phyloP scores from a whole-genome alignment of 2,113 vertebrate genomes.

The Nanorana parkeri region DNA sequence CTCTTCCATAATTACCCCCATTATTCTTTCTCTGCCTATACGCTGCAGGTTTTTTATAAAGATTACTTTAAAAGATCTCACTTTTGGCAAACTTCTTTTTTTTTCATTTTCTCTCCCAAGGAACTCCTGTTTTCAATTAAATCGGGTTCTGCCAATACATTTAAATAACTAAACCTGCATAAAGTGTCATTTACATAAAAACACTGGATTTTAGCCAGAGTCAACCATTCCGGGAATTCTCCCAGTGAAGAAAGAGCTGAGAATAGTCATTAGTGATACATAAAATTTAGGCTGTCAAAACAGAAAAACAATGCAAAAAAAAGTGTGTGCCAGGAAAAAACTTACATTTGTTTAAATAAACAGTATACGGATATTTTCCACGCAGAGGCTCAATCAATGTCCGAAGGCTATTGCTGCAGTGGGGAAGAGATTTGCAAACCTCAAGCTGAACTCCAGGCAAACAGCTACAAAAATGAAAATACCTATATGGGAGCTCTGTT shows the following conservation, averaged over 20 bases:
- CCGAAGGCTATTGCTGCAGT: too few relatives aligned
- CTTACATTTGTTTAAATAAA: too few relatives aligned
- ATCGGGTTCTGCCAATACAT: neutral
- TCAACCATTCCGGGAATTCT: neutral
- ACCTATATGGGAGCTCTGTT: too few relatives aligned
- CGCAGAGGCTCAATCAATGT: too few relatives aligned
- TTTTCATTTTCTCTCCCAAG: neutral
- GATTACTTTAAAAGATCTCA: too few relatives aligned
- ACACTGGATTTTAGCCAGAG: neutral
- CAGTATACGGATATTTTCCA: too few relatives aligned
- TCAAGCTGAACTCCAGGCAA: too few relatives aligned
- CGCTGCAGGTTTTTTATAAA: too few relatives aligned
- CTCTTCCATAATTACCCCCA: too few relatives aligned
- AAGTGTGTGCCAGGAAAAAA: neutral
- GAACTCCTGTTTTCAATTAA: neutral
- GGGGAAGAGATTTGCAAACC: too few relatives aligned
- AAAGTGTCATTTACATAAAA: neutral
- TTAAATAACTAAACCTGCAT: constrained; percentile 11
- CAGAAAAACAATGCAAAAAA: neutral
- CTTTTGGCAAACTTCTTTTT: neutral
- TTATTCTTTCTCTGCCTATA: too few relatives aligned
- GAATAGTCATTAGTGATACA: neutral
- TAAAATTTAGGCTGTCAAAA: neutral
- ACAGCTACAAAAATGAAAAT: too few relatives aligned
- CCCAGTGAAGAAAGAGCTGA: neutral